Percentiles rank a stretch among this genome's conserved stretches.
Evolutionary conservation across 1,140 invertebrate genomes (phyloP).

Genomic region (Papilio xuthus): DNA sequence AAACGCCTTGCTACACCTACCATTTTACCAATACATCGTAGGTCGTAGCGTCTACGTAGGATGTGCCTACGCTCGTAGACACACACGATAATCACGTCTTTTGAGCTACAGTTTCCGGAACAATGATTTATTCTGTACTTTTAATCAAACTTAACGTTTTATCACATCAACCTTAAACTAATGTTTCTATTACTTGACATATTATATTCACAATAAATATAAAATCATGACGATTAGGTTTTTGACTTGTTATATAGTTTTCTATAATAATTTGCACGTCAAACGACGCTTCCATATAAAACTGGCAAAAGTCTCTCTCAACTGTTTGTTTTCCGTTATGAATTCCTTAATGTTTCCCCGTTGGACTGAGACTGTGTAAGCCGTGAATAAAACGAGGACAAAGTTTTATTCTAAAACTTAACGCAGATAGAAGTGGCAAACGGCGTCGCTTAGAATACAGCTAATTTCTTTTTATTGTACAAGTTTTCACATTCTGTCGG

Average conservation of each 20-base stretch:
- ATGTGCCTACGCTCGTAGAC: not conserved
- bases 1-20: not conserved
- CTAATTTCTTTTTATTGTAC: conserved; percentile 75
- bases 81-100: not conserved
- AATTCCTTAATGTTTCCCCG: conserved; percentile 43
- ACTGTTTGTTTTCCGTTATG: conserved; percentile 44
- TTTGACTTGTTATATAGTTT: conserved; percentile 21
- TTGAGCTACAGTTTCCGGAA: not conserved
- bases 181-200: not conserved
- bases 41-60: not conserved
- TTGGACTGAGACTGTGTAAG: conserved; percentile 43
- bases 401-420: conserved; percentile 63
- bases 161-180: not conserved
- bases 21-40: not conserved
- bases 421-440: conserved; percentile 55
- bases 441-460: conserved; percentile 59
- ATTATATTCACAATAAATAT: not conserved
- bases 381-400: conserved; percentile 62
- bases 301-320: conserved; percentile 34
- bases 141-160: too few relatives aligned
- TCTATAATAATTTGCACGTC: conserved; percentile 25
- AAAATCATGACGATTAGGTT: not conserved
- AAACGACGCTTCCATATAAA: not conserved
- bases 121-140: not conserved
- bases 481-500: conserved; percentile 66